Base-by-base conservation (phyloP, 2,888 invertebrate genomes). In the Platycheirus albimanus region DNA sequence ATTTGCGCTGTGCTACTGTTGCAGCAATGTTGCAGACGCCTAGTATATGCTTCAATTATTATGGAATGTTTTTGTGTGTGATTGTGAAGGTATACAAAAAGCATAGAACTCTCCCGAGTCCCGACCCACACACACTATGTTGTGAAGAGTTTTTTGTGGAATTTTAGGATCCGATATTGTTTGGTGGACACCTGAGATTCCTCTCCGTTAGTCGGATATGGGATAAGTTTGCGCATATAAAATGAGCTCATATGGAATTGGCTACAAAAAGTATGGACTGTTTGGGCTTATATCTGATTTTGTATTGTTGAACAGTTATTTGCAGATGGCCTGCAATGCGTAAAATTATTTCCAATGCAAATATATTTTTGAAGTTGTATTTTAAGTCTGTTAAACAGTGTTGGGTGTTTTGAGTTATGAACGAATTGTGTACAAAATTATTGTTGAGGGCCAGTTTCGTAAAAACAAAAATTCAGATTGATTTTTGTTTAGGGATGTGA, bases 21-120 rank as follows among this genome's bases (percentile, higher is more conserved):
- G 15, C 41, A 10, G 20, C 5, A 8, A 3, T 6, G 24, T 24
- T 3, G 3, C 30, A 8, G 61, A 66, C 41, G 63, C 52, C 49
- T 11, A 17, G n/a, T 8, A 28, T 20, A 54, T 36, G 36, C 41
- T 58, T 78, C 83, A 83, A 83, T 83, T 78, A 83, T 78, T 78
- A 83, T 78, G 64, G 74, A 58, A 74, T 78, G 49, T 52, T 54
- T 63, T 78, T 77, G 69, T 69, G 77, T 47, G 47, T 20, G 36
- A 13, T 41, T 43, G 17, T 11, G n/a, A n/a, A n/a, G n/a, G 36
- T 43, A 36, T 30, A n/a, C n/a, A n/a, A n/a, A n/a, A n/a, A 28
- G 36, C 41, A 41, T 41, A 28, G 79, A 43, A 56, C 38, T 38
- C 36, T 49, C 30, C n/a, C 69, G 47, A 70, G 19, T 49, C 30